Evolutionary conservation across 2,888 invertebrate genomes (phyloP).

Genomic region (Hirtodrosophila duncani): DNA sequence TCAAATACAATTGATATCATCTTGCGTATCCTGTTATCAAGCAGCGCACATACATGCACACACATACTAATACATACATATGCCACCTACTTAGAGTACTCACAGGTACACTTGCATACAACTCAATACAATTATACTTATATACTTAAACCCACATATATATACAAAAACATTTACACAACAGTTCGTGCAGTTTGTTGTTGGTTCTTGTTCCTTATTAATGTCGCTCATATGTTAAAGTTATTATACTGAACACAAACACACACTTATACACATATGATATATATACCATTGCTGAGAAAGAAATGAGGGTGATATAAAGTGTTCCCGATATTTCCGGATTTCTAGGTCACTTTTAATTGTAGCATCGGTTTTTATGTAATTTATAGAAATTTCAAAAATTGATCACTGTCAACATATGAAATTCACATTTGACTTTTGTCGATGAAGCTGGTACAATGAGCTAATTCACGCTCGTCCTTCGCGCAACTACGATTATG

Average conservation of each 20-base stretch:
- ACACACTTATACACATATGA: background rate
- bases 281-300: no score
- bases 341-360: no score
- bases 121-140: constrained; percentile 15
- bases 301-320: no score
- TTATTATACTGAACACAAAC: constrained; percentile 21
- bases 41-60: constrained; percentile 25
- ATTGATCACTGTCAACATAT: no score
- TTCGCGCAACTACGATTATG: no score
- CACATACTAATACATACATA: constrained; percentile 5
- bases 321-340: no score
- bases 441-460: no score
- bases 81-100: constrained; percentile 23
- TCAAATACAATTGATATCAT: constrained; percentile 36
- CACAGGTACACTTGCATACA: constrained; percentile 28
- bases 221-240: constrained; percentile 48
- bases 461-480: no score
- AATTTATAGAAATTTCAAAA: no score
- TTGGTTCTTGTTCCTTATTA: constrained; percentile 49
- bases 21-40: constrained; percentile 34
- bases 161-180: constrained; percentile 15
- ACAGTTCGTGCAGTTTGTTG: constrained; percentile 44
- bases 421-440: no score
- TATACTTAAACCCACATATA: constrained; percentile 1
- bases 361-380: no score